Evolutionary conservation across 2,888 invertebrate species (phyloP).

Genomic region (Agrochola litura): DNA sequence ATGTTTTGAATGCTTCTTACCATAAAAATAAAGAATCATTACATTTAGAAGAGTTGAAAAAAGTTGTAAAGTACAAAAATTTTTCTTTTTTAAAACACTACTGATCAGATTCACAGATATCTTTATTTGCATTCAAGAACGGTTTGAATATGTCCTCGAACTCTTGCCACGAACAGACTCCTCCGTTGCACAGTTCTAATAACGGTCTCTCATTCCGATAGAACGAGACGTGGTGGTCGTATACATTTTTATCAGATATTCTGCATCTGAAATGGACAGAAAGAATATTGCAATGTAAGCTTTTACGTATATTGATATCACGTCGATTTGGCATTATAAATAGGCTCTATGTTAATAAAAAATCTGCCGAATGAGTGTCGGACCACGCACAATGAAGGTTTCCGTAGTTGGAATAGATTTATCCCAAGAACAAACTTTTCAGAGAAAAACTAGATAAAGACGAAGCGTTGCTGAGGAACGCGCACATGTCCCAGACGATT

Average conservation of each 20-base stretch:
- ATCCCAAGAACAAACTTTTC: too few relatives aligned
- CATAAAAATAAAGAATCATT: too few relatives aligned
- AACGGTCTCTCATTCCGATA: slow-evolving; percentile 83
- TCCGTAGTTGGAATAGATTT: too few relatives aligned
- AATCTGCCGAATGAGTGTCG: too few relatives aligned
- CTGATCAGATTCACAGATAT: slow-evolving; percentile 69
- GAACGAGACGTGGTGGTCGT: slow-evolving; percentile 78
- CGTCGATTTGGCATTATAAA: background rate
- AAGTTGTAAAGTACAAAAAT: background rate
- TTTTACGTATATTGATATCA: background rate
- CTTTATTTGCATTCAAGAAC: slow-evolving; percentile 70
- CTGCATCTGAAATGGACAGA: slow-evolving; percentile 75
- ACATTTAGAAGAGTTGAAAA: background rate
- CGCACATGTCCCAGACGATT: too few relatives aligned
- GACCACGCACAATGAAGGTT: too few relatives aligned
- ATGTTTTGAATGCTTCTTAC: too few relatives aligned
- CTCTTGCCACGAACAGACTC: slow-evolving; percentile 83
- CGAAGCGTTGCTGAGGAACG: too few relatives aligned
- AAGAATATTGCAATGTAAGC: too few relatives aligned
- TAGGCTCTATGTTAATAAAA: background rate
- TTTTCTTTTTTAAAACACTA: background rate
- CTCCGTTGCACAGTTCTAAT: slow-evolving; percentile 76
- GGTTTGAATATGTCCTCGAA: slow-evolving; percentile 78
- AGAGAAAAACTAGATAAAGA: too few relatives aligned
- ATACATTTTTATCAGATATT: slow-evolving; percentile 53